Percentiles rank a stretch among this genome's conserved stretches.
phyloP scores from a whole-genome alignment of 2,113 vertebrate species.

The Tachycineta bicolor region DNA sequence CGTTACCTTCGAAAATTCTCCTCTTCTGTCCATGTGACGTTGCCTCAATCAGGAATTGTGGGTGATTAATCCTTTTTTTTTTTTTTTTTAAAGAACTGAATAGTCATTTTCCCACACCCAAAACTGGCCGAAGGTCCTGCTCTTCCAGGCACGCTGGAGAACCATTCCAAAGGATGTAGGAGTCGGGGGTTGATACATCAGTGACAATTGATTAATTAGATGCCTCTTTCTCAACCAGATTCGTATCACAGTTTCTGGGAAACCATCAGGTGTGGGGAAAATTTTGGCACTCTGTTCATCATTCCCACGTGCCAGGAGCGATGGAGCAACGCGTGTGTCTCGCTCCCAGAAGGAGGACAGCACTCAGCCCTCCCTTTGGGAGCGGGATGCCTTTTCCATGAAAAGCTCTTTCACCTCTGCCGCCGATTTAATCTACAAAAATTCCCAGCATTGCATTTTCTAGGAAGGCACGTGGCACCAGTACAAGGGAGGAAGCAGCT shows the following conservation, averaged over 20 bases:
- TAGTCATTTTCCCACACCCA: neutral
- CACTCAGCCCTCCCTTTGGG: neutral
- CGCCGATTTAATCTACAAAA: neutral
- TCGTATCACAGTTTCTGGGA: constrained; percentile 51
- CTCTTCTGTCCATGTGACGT: neutral
- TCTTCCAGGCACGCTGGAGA: neutral
- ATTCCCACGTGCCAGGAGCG: neutral
- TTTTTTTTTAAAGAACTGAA: neutral
- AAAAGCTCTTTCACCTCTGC: neutral
- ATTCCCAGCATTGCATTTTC: neutral
- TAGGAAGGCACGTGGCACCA: neutral
- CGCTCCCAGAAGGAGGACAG: neutral
- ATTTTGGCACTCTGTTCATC: neutral
- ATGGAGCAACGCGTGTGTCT: neutral
- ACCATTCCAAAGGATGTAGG: neutral
- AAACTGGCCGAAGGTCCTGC: neutral
- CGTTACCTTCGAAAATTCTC: neutral
- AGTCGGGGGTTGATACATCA: neutral
- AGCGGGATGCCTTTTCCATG: neutral
- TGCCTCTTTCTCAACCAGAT: constrained; percentile 55
- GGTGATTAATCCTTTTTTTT: neutral
- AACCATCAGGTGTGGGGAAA: neutral
- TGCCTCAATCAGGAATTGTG: neutral
- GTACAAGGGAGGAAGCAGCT: neutral
- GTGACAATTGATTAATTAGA: neutral